Percentiles rank a stretch among this genome's conserved stretches.
Evolutionary conservation across 2,797 vertebrate species (phyloP).

Genomic region (Mycteria americana): DNA sequence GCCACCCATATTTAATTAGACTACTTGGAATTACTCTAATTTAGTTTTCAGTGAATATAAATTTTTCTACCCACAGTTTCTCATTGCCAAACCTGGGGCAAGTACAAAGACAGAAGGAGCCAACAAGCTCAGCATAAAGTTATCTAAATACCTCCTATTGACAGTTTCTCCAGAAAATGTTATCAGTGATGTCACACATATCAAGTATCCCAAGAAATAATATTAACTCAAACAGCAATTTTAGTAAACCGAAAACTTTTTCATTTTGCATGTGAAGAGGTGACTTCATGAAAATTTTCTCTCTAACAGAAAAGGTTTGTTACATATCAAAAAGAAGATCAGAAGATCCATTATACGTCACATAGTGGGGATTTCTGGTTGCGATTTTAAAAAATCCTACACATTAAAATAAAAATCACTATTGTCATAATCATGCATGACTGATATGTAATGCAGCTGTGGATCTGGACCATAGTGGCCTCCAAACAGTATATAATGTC

Average conservation of each 20-base stretch:
- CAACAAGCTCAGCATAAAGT: not conserved
- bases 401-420: not conserved
- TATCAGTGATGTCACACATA: not conserved
- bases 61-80: not conserved
- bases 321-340: not conserved
- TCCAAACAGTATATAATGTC: not conserved
- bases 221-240: not conserved
- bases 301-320: not conserved
- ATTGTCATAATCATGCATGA: not conserved
- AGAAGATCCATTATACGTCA: not conserved
- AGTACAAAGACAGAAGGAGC: not conserved
- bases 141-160: not conserved
- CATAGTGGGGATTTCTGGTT: not conserved
- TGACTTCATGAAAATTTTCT: not conserved
- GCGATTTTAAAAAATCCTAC: not conserved
- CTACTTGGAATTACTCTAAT: not conserved
- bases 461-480: not conserved
- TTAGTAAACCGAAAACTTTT: not conserved
- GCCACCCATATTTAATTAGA: not conserved
- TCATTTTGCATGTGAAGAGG: not conserved
- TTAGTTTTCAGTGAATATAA: not conserved
- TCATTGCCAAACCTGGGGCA: not conserved
- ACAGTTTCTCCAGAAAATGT: not conserved
- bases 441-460: not conserved
- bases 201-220: not conserved